These are phyloP conservation scores for Clostera curtula DNA, from an alignment of 2,888 invertebrate genomes.

Conservation along the genomic window DNA sequence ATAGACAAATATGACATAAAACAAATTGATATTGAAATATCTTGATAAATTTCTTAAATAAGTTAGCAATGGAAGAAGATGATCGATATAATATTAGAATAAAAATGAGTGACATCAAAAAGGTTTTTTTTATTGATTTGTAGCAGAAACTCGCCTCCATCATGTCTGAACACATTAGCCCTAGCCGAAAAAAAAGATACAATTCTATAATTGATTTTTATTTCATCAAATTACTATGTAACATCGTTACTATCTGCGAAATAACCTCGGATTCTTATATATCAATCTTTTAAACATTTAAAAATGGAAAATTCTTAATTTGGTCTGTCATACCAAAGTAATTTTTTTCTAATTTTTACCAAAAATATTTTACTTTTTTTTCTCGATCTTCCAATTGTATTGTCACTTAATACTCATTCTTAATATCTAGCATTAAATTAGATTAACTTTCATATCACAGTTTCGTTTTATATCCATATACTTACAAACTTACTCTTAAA, in stretches of 20 bases:
- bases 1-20: conserved; percentile 25
- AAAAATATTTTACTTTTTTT: no score
- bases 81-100: no score
- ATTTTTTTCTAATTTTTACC: no score
- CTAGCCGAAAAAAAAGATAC: conserved; percentile 64
- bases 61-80: no score
- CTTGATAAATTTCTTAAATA: no score
- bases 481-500: conserved; percentile 27
- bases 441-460: conserved; percentile 28
- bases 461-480: conserved; percentile 8
- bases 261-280: no score
- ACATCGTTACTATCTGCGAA: conserved; percentile 9
- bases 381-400: no score
- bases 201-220: conserved; percentile 41
- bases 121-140: conserved; percentile 13
- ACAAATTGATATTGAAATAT: conserved; percentile 1
- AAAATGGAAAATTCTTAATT: no score
- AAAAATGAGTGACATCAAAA: no score
- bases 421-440: no score
- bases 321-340: no score
- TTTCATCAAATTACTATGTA: conserved; percentile 27
- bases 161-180: conserved; percentile 69
- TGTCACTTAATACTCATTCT: no score
- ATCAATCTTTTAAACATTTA: neutral
- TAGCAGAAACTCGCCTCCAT: conserved; percentile 62